Evolutionary conservation across 2,888 invertebrate genomes (phyloP).

Genomic region (Erebia ligea): DNA sequence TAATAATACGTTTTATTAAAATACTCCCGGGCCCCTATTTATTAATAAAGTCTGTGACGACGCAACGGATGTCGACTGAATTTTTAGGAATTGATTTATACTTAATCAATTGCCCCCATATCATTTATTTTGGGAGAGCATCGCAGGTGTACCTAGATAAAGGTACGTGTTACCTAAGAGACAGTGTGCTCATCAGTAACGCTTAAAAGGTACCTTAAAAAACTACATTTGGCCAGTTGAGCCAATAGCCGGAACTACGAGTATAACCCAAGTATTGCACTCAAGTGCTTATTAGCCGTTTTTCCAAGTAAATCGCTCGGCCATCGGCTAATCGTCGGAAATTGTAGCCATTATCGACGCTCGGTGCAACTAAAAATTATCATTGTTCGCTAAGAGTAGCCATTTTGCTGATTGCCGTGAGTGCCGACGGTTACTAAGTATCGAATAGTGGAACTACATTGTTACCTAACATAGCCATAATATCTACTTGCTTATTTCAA

Average conservation of each 20-base stretch:
- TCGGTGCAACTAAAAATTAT: constrained; percentile 79
- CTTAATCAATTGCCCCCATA: too few species aligned
- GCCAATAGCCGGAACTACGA: constrained; percentile 33
- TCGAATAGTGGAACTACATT: constrained; percentile 20
- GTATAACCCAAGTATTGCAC: constrained; percentile 30
- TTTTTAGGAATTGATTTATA: too few species aligned
- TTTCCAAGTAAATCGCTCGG: constrained; percentile 70
- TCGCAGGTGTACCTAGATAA: too few species aligned
- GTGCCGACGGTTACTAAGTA: constrained; percentile 33
- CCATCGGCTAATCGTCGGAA: constrained; percentile 78
- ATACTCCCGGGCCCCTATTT: too few species aligned
- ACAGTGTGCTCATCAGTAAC: too few species aligned
- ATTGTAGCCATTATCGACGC: constrained; percentile 80
- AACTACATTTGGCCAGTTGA: constrained; percentile 9
- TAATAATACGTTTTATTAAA: too few species aligned
- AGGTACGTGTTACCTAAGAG: too few species aligned
- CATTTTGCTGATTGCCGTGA: constrained; percentile 70
- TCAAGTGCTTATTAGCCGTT: constrained; percentile 65
- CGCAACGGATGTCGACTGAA: too few species aligned
- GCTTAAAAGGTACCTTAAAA: background rate
- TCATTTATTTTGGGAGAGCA: too few species aligned
- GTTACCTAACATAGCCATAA: constrained; percentile 8
- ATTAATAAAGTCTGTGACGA: too few species aligned
- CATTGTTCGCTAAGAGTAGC: constrained; percentile 81
- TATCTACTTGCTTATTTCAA: background rate